Evolutionary conservation across 2,888 invertebrate genomes (phyloP), one percentile per base, ranked within the genome.

Genomic region (Cartodere bifasciata): DNA sequence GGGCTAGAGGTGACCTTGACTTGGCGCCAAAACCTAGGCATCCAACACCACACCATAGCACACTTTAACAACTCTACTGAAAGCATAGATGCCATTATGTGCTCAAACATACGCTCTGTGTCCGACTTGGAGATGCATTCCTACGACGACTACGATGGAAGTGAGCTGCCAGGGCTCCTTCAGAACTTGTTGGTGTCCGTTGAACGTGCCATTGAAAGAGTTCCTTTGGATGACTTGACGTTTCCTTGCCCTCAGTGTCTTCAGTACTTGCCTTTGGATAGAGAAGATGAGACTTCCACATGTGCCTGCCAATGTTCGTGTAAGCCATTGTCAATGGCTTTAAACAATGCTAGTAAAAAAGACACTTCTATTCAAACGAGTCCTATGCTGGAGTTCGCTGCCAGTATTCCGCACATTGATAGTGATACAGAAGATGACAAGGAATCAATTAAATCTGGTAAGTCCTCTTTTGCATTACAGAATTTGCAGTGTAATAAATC

Each of bases 341-440:
- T 58, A 29, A 50, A 47, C 35, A 34, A 41, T 1, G 55, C 60
- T 15, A 49, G 55, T 29, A 58, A 51, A 39, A 59, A 55, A 38
- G 63, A 64, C 45, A 53, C 56, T 13, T 56, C 60, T 21, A 63
- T 63, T 34, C 62, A 65, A 46, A 62, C 64, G 38, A 63, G 63
- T 53, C 62, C 70, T 39, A 68, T 72, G 56, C 75, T 75, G 54
- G 75, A 75, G 53, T 62, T 74, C 46, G 75, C 71, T 30, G 72
- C 72, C 16, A 66, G 70, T 24, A 75, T 77, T 58, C 77, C 77
- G 37, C 77, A 77, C 55, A 77, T 77, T 45, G 77, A 78, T 57
- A 76, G 76, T 53, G 77, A 77, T 48, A 76, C 76, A 46, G 77
- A 77, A 52, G 70, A 69, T 43, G 68, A 60, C 38, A 54, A 55